These are phyloP conservation scores for Drosophila pseudotalamancana DNA, from an alignment of 2,888 invertebrate genomes.

Conservation along the genomic window DNA sequence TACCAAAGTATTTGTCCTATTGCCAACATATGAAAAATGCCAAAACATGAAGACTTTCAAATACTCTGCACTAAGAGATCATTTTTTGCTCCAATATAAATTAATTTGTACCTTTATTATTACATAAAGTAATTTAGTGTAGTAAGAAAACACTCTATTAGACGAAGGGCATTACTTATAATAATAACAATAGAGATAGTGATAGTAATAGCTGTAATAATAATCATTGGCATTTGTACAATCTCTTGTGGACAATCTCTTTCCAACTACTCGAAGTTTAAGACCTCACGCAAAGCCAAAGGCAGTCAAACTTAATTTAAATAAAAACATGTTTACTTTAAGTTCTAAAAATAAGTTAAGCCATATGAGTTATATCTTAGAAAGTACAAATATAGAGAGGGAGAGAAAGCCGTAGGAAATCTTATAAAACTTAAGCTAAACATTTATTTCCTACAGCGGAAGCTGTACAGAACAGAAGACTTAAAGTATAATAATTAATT, in stretches of 20 bases:
- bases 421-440: too few species aligned
- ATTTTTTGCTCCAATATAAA: not conserved
- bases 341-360: not conserved
- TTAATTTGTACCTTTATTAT: not conserved
- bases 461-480: too few species aligned
- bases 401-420: too few species aligned
- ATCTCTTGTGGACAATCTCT: not conserved
- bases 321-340: not conserved
- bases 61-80: conserved; percentile 7
- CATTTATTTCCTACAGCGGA: too few species aligned
- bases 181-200: not conserved
- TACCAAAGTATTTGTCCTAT: conserved; percentile 30
- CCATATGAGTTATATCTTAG: too few species aligned
- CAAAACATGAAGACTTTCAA: not conserved
- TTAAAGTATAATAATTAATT: too few species aligned
- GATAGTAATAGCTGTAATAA: not conserved
- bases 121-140: too few species aligned
- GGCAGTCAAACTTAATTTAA: too few species aligned
- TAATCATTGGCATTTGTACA: not conserved
- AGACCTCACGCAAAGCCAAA: not conserved
- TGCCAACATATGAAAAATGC: conserved; percentile 13
- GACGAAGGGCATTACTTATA: too few species aligned
- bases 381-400: too few species aligned
- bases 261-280: not conserved
- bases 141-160: too few species aligned